phyloP scores from a whole-genome alignment of 2,888 invertebrate genomes.

The Monochamus alternatus region DNA sequence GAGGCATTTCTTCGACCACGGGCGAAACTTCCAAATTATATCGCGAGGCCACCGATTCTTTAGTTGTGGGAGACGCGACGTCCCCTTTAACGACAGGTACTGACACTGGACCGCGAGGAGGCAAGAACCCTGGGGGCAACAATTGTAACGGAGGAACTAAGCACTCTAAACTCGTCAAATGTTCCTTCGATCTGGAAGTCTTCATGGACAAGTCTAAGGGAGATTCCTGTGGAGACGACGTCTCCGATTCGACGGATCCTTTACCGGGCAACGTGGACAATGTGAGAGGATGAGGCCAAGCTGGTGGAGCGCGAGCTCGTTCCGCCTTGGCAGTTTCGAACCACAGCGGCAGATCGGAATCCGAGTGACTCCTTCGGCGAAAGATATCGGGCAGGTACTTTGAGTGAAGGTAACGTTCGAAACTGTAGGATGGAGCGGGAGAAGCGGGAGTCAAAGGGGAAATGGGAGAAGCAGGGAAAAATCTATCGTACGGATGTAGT shows the following conservation, averaged over 20 bases:
- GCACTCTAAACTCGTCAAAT: slow-evolving; percentile 63
- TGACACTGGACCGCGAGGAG: slow-evolving; percentile 75
- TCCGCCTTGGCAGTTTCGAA: slow-evolving; percentile 71
- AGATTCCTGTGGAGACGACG: slow-evolving; percentile 81
- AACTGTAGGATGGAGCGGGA: slow-evolving; percentile 75
- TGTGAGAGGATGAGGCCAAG: slow-evolving; percentile 67
- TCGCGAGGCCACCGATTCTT: slow-evolving; percentile 82
- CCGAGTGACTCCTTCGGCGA: slow-evolving; percentile 78
- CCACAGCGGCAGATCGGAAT: slow-evolving; percentile 77
- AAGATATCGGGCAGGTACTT: slow-evolving; percentile 78
- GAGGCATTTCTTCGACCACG: slow-evolving; percentile 85
- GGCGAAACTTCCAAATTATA: slow-evolving; percentile 86
- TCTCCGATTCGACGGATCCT: slow-evolving; percentile 73
- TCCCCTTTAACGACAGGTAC: slow-evolving; percentile 86
- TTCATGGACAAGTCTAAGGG: slow-evolving; percentile 90
- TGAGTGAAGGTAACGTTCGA: slow-evolving; percentile 77
- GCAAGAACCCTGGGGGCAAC: slow-evolving; percentile 73
- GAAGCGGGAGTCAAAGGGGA: slow-evolving; percentile 74
- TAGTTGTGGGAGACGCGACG: slow-evolving; percentile 84
- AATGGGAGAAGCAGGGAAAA: slow-evolving; percentile 74
- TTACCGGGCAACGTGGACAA: slow-evolving; percentile 67
- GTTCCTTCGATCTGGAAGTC: slow-evolving; percentile 70
- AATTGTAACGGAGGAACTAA: slow-evolving; percentile 71
- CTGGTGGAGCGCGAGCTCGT: slow-evolving; percentile 65
- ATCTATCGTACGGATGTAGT: slow-evolving; percentile 71